These are phyloP conservation scores for Bombus pascuorum DNA, from an alignment of 1,140 invertebrate species.

Conservation along the genomic window DNA sequence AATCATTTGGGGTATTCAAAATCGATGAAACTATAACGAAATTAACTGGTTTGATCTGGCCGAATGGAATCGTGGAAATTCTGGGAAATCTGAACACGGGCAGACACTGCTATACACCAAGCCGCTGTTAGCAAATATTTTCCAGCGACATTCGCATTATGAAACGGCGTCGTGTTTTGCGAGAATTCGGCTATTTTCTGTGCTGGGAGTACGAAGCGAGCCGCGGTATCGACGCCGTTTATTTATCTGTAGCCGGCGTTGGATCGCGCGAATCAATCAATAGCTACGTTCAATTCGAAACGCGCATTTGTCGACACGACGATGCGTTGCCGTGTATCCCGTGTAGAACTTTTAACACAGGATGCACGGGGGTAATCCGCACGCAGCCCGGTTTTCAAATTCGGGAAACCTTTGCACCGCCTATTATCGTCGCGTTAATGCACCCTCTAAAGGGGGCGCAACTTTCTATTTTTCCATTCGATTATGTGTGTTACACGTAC, in stretches of 20 bases:
- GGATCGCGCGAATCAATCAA: slow-evolving; percentile 51
- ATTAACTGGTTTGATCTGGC: slow-evolving; percentile 1
- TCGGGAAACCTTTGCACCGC: slow-evolving; percentile 57
- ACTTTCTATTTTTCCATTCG: not conserved
- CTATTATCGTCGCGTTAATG: slow-evolving; percentile 71
- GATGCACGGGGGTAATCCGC: not conserved
- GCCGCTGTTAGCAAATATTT: slow-evolving; percentile 54
- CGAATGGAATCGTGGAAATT: not conserved
- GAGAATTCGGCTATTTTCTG: slow-evolving; percentile 50
- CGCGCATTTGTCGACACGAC: slow-evolving; percentile 27
- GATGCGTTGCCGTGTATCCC: slow-evolving; percentile 37
- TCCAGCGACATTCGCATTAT: slow-evolving; percentile 54
- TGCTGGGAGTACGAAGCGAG: not conserved
- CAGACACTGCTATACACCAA: not conserved
- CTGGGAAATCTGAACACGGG: not conserved
- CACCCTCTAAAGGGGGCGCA: slow-evolving; percentile 59
- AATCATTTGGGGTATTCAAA: not conserved
- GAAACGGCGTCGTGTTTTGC: slow-evolving; percentile 41
- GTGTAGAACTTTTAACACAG: slow-evolving; percentile 21
- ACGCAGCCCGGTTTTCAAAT: slow-evolving; percentile 62
- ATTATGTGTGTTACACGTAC: not conserved
- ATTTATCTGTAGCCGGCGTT: slow-evolving; percentile 50
- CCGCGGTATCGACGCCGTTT: slow-evolving; percentile 25
- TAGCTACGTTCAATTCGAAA: slow-evolving; percentile 47
- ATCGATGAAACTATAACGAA: not conserved